phyloP scores from a whole-genome alignment of 2,113 vertebrate species.

The Sylvilagus bachmani region DNA sequence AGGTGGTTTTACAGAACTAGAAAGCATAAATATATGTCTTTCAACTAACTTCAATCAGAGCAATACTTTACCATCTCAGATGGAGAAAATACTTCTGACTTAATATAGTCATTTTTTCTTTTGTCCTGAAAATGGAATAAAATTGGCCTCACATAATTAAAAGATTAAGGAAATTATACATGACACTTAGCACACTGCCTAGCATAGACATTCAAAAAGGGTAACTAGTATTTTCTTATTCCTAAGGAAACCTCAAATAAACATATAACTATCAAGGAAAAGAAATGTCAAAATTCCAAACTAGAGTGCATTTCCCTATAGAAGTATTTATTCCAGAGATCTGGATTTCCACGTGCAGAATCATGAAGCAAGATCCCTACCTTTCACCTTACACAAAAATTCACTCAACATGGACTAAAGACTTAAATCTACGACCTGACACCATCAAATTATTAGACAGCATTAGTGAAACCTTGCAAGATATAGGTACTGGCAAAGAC shows the following conservation, averaged over 20 bases:
- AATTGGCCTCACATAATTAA: not conserved
- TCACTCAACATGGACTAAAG: too few species aligned
- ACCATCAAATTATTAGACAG: too few species aligned
- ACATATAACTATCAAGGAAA: constrained; percentile 1
- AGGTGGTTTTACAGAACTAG: not conserved
- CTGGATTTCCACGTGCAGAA: too few species aligned
- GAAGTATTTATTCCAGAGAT: constrained; percentile 29
- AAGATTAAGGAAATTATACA: not conserved
- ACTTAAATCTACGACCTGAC: too few species aligned
- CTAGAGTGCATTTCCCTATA: not conserved
- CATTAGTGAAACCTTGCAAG: too few species aligned
- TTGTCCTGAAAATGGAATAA: not conserved
- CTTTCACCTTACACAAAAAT: too few species aligned
- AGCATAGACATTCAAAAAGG: not conserved
- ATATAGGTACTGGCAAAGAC: too few species aligned
- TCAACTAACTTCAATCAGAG: constrained; percentile 10
- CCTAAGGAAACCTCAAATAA: constrained; percentile 7
- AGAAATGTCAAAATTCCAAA: not conserved
- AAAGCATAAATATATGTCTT: not conserved
- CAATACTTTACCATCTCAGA: not conserved
- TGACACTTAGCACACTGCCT: not conserved
- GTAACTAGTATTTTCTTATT: constrained; percentile 34
- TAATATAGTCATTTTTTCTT: not conserved
- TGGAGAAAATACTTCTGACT: not conserved
- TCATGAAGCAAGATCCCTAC: too few species aligned